phyloP scores from a whole-genome alignment of 1,140 invertebrate genomes.

The Euglossa dilemma region DNA sequence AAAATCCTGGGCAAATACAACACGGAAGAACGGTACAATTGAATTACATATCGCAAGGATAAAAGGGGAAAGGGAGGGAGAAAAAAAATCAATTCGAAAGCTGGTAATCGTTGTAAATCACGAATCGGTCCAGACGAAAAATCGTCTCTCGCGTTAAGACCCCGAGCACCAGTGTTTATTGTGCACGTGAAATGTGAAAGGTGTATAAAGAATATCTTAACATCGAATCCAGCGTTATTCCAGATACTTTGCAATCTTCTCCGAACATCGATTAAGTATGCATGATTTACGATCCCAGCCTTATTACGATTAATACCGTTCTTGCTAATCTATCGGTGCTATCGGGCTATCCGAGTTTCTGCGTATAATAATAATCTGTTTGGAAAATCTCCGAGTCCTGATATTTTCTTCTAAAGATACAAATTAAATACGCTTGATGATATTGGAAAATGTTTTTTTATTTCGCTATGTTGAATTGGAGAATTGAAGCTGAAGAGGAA shows the following conservation, averaged over 20 bases:
- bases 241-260: conserved; percentile 13
- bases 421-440: no score
- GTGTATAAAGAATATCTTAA: not conserved
- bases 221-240: not conserved
- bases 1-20: not conserved
- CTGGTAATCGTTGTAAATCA: not conserved
- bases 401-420: no score
- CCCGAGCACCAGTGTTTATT: not conserved
- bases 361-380: not conserved
- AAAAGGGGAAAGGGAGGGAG: no score
- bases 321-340: not conserved
- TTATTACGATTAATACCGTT: not conserved
- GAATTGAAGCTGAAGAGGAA: no score
- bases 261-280: not conserved
- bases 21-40: not conserved
- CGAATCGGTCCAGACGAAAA: not conserved
- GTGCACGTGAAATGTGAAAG: conserved; percentile 17
- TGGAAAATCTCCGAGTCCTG: no score
- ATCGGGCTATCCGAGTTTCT: not conserved
- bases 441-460: no score
- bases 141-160: not conserved
- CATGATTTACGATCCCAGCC: not conserved
- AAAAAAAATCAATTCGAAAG: not conserved
- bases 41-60: not conserved
- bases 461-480: no score